These are phyloP conservation scores for Ptychadena robeensis DNA, from an alignment of 2,797 vertebrate genomes.

Conservation along the genomic window DNA sequence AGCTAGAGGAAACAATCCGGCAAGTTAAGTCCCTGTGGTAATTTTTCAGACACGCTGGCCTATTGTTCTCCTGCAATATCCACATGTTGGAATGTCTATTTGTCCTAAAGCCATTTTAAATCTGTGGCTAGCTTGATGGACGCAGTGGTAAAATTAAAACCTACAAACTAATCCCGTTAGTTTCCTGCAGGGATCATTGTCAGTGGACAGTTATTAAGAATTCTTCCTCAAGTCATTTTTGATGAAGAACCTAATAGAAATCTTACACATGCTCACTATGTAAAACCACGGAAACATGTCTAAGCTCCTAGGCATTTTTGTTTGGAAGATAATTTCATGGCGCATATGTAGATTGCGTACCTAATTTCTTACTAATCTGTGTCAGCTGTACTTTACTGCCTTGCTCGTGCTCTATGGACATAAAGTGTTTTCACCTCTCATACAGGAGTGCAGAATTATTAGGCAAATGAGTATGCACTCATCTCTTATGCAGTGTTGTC, in stretches of 20 bases:
- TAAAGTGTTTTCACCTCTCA: slow-evolving; percentile 44
- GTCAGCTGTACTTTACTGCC: neutral
- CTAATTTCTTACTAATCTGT: neutral
- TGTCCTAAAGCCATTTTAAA: no score
- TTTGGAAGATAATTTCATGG: neutral
- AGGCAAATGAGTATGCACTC: no score
- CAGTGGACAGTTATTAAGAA: neutral
- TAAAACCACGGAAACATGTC: neutral
- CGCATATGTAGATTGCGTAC: neutral
- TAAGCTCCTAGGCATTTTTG: neutral
- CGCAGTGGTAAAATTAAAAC: no score
- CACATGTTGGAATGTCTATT: no score
- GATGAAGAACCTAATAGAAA: neutral
- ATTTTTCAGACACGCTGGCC: no score
- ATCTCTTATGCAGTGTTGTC: no score
- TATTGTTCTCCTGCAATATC: no score
- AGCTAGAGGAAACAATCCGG: no score
- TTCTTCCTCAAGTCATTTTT: neutral
- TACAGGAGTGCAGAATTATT: no score
- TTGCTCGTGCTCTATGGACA: neutral
- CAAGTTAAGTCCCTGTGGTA: no score
- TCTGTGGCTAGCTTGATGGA: no score
- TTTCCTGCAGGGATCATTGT: neutral
- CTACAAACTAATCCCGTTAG: neutral
- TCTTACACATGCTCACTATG: neutral